These are phyloP conservation scores for Philantomba maxwellii DNA, from an alignment of 2,113 vertebrate genomes.

Conservation along the genomic window DNA sequence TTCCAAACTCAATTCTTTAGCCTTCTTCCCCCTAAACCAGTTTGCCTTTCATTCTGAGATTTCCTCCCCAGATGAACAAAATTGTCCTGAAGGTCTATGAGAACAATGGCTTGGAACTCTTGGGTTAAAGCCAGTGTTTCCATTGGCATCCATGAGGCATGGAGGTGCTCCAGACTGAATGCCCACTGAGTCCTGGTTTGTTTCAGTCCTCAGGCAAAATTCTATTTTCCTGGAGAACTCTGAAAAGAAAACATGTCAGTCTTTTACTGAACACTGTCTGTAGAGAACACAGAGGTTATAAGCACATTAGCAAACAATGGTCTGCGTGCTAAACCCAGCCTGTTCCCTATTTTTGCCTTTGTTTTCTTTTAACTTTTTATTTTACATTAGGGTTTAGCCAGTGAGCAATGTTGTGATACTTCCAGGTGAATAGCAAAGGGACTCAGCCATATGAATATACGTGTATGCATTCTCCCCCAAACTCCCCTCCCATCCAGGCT, in stretches of 20 bases:
- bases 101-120: neutral
- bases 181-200: neutral
- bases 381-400: neutral
- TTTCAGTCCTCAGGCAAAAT: neutral
- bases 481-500: neutral
- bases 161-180: neutral
- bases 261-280: neutral
- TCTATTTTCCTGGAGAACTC: neutral
- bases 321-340: neutral
- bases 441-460: neutral
- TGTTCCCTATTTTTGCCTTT: neutral
- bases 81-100: neutral
- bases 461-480: neutral
- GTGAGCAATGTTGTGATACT: neutral
- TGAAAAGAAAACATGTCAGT: neutral
- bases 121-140: neutral
- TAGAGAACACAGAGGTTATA: neutral
- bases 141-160: neutral
- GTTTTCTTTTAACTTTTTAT: neutral
- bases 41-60: neutral
- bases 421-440: neutral
- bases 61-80: neutral
- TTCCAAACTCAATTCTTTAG: neutral
- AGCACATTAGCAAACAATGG: neutral
- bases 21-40: neutral